Evolutionary conservation across 2,888 invertebrate species (phyloP), one percentile per base, ranked within the genome.

Genomic region (Liopterus haemorrhoidalis): DNA sequence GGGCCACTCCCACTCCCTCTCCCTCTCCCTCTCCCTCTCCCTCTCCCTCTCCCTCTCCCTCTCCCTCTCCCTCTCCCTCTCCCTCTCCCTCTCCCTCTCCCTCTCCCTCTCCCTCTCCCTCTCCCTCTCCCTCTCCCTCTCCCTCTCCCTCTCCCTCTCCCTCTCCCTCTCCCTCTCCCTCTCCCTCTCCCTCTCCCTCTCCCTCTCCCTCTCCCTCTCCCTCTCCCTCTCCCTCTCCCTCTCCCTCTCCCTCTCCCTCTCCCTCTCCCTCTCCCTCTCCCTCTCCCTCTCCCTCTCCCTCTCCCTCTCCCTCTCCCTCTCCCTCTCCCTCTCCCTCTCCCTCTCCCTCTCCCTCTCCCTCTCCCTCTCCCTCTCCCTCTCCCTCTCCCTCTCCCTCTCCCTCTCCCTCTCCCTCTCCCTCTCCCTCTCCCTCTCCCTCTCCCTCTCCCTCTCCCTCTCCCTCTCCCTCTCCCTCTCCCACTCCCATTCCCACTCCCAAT

Each of bases 1-100:
- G n/a, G n/a, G n/a, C n/a, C n/a, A n/a, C n/a, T n/a, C 60, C 58
- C 57, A 61, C 62, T 63, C 61, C 62, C 54, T 49, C 49, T 54
- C 48, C 54, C 51, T 53, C 51, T 54, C 49, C 52, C 54, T 54
- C 53, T 54, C 53, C 46, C 47, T 51, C 50, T 48, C 43, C 40
- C 42, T 48, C 40, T 41, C 48, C 37, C 37, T 25, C 38, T 41
- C 46, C 50, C 50, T 51, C 51, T 55, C 54, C 52, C 43, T 38
- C 50, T 48, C 51, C 49, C 43, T 46, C 39, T n/a, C n/a, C n/a
- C n/a, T n/a, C n/a, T n/a, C n/a, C n/a, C n/a, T n/a, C n/a, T n/a
- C n/a, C n/a, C n/a, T n/a, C n/a, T n/a, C n/a, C n/a, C n/a, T n/a
- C n/a, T n/a, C n/a, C n/a, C n/a, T n/a, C n/a, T n/a, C n/a, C n/a